Percentiles rank a stretch among this genome's conserved stretches.
phyloP scores from a whole-genome alignment of 2,797 vertebrate species.

The Aeoliscus strigatus region DNA sequence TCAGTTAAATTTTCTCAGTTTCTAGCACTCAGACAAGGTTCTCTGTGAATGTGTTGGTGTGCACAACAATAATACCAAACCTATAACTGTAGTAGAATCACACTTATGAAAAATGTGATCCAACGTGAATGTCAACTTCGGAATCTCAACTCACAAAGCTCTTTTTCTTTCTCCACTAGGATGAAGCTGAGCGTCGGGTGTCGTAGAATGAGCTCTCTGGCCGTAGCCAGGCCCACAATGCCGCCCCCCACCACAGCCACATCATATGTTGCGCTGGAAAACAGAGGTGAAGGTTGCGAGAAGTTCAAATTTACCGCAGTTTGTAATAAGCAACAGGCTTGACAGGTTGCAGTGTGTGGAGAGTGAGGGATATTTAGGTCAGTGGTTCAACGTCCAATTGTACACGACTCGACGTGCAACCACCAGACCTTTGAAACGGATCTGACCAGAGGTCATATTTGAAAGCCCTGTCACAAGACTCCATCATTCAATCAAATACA shows the following conservation, averaged over 20 bases:
- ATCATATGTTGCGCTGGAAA: constrained; percentile 75
- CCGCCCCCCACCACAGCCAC: constrained; percentile 86
- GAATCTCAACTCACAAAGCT: constrained; percentile 75
- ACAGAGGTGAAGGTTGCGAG: constrained; percentile 7
- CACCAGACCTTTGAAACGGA: constrained; percentile 33
- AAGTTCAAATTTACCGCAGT: no score
- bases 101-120: no score
- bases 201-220: constrained; percentile 82
- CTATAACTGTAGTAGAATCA: no score
- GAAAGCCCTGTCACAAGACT: no score
- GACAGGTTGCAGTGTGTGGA: neutral
- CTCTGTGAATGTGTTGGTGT: no score
- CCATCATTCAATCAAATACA: no score
- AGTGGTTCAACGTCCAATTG: constrained; percentile 39
- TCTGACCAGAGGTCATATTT: no score
- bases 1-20: no score
- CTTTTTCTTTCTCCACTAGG: constrained; percentile 90
- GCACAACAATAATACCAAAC: no score
- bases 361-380: constrained; percentile 11
- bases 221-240: constrained; percentile 89
- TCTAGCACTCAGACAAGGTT: no score
- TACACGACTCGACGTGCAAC: neutral
- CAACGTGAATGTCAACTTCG: no score
- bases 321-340: no score
- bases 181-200: constrained; percentile 81